These are phyloP conservation scores for Florisuga fusca DNA, from an alignment of 2,797 vertebrate genomes.

Conservation along the genomic window DNA sequence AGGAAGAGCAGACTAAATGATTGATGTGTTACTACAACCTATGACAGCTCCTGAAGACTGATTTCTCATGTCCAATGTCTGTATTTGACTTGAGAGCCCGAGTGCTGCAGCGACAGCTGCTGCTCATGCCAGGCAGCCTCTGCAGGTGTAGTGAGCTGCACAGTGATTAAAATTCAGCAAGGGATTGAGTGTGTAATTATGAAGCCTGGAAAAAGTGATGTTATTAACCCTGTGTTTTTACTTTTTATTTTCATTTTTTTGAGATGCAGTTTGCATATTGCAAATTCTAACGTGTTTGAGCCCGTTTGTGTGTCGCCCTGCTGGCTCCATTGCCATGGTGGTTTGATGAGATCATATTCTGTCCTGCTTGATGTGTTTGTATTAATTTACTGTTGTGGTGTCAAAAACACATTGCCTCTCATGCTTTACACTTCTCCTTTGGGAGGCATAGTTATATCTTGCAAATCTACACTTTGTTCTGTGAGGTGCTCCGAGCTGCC, in stretches of 20 bases:
- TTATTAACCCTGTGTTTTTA: neutral
- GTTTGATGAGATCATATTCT: fast-evolving
- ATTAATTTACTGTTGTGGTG: neutral
- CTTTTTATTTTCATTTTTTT: neutral
- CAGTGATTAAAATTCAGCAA: neutral
- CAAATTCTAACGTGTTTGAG: neutral
- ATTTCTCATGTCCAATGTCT: neutral
- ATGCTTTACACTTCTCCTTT: fast-evolving
- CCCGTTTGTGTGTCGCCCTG: fast-evolving
- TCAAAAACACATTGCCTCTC: neutral
- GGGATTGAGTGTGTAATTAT: neutral
- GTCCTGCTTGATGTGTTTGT: neutral
- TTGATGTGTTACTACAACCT: neutral
- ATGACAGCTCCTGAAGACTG: neutral
- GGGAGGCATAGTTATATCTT: neutral
- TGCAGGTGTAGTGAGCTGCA: neutral
- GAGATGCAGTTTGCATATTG: neutral
- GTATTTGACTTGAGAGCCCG: neutral
- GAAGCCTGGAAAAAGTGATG: neutral
- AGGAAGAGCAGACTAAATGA: neutral
- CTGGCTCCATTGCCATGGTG: neutral
- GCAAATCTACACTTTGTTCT: neutral
- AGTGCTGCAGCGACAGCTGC: neutral
- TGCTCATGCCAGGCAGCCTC: neutral
- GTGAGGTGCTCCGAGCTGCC: neutral